phyloP scores from a whole-genome alignment of 1,140 invertebrate species.

The Zaprionus tsacasi region DNA sequence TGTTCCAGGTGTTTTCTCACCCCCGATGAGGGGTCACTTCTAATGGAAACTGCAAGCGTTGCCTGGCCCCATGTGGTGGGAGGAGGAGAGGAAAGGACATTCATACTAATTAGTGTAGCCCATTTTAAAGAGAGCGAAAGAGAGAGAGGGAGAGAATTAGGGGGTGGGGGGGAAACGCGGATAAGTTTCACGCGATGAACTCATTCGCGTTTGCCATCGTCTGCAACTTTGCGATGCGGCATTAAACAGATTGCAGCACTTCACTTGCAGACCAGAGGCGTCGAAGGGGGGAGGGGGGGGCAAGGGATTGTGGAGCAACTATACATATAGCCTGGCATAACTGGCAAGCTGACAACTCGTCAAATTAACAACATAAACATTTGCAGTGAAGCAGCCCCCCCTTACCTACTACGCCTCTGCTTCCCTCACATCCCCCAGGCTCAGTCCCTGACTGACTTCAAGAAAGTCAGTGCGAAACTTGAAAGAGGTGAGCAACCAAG shows the following conservation, averaged over 20 bases:
- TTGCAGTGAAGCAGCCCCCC: not conserved
- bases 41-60: not conserved
- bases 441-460: not conserved
- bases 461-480: not conserved
- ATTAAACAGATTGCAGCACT: constrained; percentile 51
- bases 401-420: not conserved
- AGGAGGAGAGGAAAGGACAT: constrained; percentile 14
- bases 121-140: constrained; percentile 15
- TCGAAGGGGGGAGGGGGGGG: not conserved
- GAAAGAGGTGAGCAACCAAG: not conserved
- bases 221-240: constrained; percentile 27
- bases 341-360: constrained; percentile 7
- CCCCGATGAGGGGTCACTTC: not conserved
- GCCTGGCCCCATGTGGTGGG: not conserved
- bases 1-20: not conserved
- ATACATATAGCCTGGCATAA: not conserved
- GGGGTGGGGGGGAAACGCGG: not conserved
- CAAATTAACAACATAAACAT: constrained; percentile 19
- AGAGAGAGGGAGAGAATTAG: not conserved
- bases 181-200: constrained; percentile 22
- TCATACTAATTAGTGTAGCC: constrained; percentile 58
- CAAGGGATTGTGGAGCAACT: not conserved
- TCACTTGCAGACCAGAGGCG: not conserved
- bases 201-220: constrained; percentile 13
- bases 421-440: not conserved